Percentiles rank a stretch among this genome's conserved stretches.
Evolutionary conservation across 2,888 invertebrate genomes (phyloP).

Genomic region (Trichogramma dendrolimi): DNA sequence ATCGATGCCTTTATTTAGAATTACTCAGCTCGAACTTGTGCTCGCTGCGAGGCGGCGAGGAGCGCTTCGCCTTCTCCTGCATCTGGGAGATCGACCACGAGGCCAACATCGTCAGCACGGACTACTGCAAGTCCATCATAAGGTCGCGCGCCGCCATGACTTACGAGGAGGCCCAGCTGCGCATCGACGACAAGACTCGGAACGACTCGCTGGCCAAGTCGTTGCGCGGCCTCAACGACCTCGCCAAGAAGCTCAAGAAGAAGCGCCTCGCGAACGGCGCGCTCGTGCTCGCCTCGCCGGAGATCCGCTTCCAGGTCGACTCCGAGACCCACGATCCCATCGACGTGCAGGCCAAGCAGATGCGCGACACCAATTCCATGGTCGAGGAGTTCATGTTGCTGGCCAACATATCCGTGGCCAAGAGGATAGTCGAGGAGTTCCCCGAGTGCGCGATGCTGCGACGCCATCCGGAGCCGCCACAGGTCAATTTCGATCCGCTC

Average conservation of each 20-base stretch:
- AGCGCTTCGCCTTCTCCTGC: constrained; percentile 92
- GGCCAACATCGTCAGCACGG: constrained; percentile 75
- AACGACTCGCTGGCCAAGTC: constrained; percentile 71
- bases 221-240: constrained; percentile 73
- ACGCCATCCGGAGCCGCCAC: constrained; percentile 88
- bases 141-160: constrained; percentile 89
- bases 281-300: constrained; percentile 87
- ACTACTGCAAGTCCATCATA: constrained; percentile 91
- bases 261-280: constrained; percentile 84
- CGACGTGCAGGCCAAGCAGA: constrained; percentile 88
- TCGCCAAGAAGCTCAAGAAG: constrained; percentile 88
- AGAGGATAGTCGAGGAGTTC: constrained; percentile 81
- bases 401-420: constrained; percentile 90
- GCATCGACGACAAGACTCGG: constrained; percentile 77
- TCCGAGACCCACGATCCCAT: constrained; percentile 95
- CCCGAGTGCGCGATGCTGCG: constrained; percentile 92
- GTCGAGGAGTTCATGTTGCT: constrained; percentile 99
- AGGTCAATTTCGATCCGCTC: constrained; percentile 79
- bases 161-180: constrained; percentile 92
- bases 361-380: constrained; percentile 95
- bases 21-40: constrained; percentile 92
- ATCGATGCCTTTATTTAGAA: constrained; percentile 55
- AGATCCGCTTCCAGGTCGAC: constrained; percentile 92
- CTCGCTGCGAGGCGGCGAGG: constrained; percentile 84
- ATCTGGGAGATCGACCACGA: constrained; percentile 88